Conservation (phyloP, 1,140 invertebrate genomes). For the Samia ricini region DNA sequence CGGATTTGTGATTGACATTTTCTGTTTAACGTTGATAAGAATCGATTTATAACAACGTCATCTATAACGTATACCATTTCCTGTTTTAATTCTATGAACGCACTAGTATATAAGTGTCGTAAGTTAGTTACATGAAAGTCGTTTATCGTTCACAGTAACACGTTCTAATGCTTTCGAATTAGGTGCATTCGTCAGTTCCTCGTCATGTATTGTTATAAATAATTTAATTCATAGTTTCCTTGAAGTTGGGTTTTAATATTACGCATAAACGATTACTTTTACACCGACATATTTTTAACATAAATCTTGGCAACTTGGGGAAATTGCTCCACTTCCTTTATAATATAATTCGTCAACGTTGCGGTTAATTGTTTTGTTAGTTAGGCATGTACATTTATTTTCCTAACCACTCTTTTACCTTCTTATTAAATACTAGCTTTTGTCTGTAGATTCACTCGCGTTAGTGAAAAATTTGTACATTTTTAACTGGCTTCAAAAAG, state of each 20-base stretch:
- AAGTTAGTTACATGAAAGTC: not conserved
- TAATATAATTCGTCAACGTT: too few relatives aligned
- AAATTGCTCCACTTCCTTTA: too few relatives aligned
- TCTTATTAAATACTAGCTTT: too few relatives aligned
- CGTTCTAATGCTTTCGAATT: constrained; percentile 3
- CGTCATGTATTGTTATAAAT: not conserved
- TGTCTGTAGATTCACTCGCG: too few relatives aligned
- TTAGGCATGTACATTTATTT: too few relatives aligned
- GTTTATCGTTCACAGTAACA: not conserved
- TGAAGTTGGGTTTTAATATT: not conserved
- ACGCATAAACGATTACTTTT: not conserved
- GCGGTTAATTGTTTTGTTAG: too few relatives aligned
- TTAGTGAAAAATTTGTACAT: too few relatives aligned
- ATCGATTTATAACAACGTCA: not conserved
- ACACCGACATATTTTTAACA: not conserved
- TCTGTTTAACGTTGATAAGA: constrained; percentile 1
- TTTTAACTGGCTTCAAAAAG: too few relatives aligned
- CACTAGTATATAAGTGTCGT: not conserved
- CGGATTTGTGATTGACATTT: not conserved
- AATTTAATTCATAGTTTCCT: not conserved
- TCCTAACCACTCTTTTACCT: too few relatives aligned
- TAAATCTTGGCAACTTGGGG: too few relatives aligned
- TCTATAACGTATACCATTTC: not conserved
- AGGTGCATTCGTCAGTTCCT: not conserved
- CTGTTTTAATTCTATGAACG: constrained; percentile 1